Conservation (phyloP, 2,888 invertebrate genomes). For the Idaea aversata region DNA sequence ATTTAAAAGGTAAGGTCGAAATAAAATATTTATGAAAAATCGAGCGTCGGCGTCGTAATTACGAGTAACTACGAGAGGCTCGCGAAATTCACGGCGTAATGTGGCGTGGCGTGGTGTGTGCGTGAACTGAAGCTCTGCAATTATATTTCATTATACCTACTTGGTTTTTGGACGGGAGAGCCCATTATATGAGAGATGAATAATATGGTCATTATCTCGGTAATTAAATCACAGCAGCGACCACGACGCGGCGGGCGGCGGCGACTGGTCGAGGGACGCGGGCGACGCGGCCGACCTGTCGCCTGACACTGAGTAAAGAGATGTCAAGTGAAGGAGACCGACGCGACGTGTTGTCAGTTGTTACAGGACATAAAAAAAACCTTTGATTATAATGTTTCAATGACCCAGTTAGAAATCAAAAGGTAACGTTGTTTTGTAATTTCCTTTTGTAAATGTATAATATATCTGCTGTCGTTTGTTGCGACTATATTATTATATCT, state of each 20-base stretch:
- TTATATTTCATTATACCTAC: conserved; percentile 4
- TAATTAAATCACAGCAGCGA: conserved; percentile 12
- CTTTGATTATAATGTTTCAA: not conserved
- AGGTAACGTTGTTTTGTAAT: not conserved
- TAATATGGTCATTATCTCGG: conserved; percentile 12
- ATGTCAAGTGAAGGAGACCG: too few species aligned
- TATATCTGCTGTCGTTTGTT: not conserved
- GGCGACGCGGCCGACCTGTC: not conserved
- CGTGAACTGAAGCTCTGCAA: not conserved
- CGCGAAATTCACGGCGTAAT: conserved; percentile 20
- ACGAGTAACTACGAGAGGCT: conserved; percentile 9
- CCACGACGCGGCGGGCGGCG: not conserved
- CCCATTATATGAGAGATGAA: not conserved
- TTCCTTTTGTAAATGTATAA: not conserved
- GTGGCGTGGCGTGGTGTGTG: not conserved
- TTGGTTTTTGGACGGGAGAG: not conserved
- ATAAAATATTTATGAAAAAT: conserved; percentile 21
- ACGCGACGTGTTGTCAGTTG: not conserved
- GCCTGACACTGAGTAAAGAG: too few species aligned
- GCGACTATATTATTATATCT: too few species aligned
- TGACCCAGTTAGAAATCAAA: not conserved
- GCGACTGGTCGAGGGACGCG: too few species aligned
- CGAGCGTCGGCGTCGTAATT: conserved; percentile 18
- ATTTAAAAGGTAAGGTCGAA: conserved; percentile 29
- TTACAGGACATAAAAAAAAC: not conserved